Conservation (phyloP, 2,797 vertebrate species). For the Chrysocyon brachyurus region DNA sequence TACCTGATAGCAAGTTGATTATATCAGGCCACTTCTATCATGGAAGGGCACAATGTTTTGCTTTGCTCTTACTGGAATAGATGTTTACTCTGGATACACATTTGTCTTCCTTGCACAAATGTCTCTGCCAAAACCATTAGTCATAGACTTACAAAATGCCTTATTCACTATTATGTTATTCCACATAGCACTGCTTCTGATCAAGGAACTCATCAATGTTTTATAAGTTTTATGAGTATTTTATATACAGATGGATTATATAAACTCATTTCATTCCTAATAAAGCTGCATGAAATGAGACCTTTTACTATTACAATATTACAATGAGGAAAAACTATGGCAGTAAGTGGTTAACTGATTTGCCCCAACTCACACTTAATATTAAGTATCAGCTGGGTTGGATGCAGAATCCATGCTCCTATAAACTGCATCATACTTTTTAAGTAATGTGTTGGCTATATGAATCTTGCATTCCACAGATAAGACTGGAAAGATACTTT, state of each 20-base stretch:
- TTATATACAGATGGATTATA: neutral
- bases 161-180: neutral
- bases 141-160: neutral
- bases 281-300: neutral
- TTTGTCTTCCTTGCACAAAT: neutral
- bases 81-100: neutral
- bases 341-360: neutral
- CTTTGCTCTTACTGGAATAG: neutral
- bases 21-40: neutral
- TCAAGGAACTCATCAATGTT: neutral
- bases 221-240: neutral
- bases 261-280: neutral
- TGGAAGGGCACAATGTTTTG: neutral
- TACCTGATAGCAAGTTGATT: neutral
- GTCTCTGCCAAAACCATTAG: neutral
- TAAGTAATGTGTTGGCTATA: neutral
- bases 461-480: neutral
- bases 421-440: neutral
- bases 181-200: neutral
- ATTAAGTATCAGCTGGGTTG: neutral
- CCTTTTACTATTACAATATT: neutral
- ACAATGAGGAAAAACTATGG: neutral
- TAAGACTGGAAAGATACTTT: neutral
- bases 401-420: neutral
- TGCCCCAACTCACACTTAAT: neutral